phyloP scores from a whole-genome alignment of 2,113 vertebrate species.

The Thymallus thymallus region DNA sequence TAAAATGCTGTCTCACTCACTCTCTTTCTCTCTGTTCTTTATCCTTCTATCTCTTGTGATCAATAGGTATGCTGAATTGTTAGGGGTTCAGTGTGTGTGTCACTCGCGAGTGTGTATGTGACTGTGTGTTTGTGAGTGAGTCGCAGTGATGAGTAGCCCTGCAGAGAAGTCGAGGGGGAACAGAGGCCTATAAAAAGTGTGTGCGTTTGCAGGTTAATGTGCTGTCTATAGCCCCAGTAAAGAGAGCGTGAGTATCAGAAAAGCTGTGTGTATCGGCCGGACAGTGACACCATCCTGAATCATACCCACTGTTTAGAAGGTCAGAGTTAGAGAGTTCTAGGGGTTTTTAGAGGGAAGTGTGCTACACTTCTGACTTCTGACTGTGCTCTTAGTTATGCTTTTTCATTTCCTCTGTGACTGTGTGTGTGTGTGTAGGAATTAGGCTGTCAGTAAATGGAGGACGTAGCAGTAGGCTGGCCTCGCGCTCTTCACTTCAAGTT shows the following conservation, averaged over 20 bases:
- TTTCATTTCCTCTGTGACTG: background rate
- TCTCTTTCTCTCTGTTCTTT: constrained; percentile 4
- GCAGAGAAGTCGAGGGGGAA: constrained; percentile 55
- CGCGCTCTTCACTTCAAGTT: background rate
- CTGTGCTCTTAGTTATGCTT: background rate
- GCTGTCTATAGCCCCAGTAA: too few species aligned
- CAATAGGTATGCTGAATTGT: background rate
- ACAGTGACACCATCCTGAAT: too few species aligned
- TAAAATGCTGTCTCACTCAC: constrained; percentile 65
- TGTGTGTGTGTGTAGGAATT: background rate
- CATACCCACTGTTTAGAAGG: too few species aligned
- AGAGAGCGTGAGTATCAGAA: too few species aligned
- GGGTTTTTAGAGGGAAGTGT: too few species aligned
- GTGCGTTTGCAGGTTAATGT: background rate
- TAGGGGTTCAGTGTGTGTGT: background rate
- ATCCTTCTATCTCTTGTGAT: background rate
- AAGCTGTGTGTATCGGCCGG: too few species aligned
- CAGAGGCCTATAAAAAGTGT: constrained; percentile 53
- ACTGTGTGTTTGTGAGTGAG: constrained; percentile 21
- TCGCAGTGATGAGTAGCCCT: constrained; percentile 65
- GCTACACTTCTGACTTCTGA: too few species aligned
- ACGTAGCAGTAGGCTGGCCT: background rate
- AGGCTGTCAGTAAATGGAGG: background rate
- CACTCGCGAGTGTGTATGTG: background rate
- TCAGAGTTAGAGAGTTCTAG: too few species aligned